Base-by-base conservation (phyloP, 1,140 invertebrate species). In the Harlomillsia oculata region DNA sequence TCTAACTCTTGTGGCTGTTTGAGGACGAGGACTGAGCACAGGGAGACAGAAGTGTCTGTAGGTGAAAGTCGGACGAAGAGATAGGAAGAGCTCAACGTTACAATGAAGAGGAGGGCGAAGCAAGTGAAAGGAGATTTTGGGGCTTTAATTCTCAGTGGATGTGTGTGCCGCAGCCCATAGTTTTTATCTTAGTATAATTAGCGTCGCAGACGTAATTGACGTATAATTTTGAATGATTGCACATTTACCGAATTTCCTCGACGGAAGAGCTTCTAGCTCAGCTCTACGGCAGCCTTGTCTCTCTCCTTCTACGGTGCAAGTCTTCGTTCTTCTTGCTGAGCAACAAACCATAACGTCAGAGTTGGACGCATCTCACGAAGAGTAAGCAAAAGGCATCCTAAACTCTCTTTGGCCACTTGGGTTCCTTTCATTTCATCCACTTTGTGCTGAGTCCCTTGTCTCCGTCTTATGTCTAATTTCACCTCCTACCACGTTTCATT, bases 211-310 rank as follows among this genome's bases (percentile, higher is more conserved):
- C 44, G 39, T 61, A 61, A 61, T 61, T 61, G 59, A 61, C 59
- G 59, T 61, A 61, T 61, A 61, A 61, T 61, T 61, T 61, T 61
- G 59, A 61, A 56, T 56, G 53, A 61, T 61, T 61, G 53, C 59
- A 52, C 53, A 56, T 60, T 60, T 60, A 60, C 53, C 36, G 58
- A 56, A 56, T 56, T 56, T 56, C 54, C 54, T 56, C 51, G 16
- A 28, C 37, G 43, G 25, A 53, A 36, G 28, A 49, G n/a, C 26
- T 26, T 32, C 16, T 20, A 23, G 20, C 44, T 40, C 52, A 40
- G 32, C 36, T 52, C 28, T 37, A 29, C 34, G 11, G 28, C 36
- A 23, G 1, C 29, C 50, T 51, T 49, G 41, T 46, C 26, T 29
- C 41, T 56, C 53, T n/a, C n/a, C n/a, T n/a, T n/a, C n/a, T n/a